Percentiles rank a stretch among this genome's conserved stretches.
phyloP scores from a whole-genome alignment of 2,797 vertebrate species.

The Sandelia bainsii region DNA sequence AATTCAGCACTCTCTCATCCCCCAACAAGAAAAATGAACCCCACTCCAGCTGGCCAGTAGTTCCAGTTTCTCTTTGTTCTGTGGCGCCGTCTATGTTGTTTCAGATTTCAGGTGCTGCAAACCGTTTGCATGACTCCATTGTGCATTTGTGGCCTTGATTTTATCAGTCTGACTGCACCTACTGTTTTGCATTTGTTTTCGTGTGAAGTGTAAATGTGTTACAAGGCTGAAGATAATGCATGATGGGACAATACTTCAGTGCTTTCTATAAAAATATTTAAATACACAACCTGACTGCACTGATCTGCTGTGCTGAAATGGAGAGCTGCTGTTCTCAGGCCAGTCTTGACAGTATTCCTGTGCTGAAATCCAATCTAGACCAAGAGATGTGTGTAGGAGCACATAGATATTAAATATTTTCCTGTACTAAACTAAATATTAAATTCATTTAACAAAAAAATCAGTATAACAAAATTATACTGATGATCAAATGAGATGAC shows the following conservation, averaged over 20 bases:
- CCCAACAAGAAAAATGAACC: slow-evolving; percentile 39
- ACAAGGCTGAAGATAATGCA: slow-evolving; percentile 10
- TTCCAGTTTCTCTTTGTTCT: slow-evolving; percentile 68
- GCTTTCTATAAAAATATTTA: slow-evolving; percentile 41
- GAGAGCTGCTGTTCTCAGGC: slow-evolving; percentile 6
- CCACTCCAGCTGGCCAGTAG: slow-evolving; percentile 33
- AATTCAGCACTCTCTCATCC: slow-evolving; percentile 42
- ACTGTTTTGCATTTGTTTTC: slow-evolving; percentile 36
- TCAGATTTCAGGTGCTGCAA: slow-evolving; percentile 71
- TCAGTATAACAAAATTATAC: background rate
- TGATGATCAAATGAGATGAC: background rate
- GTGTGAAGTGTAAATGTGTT: slow-evolving; percentile 29
- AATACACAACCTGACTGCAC: slow-evolving; percentile 12
- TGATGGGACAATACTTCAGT: slow-evolving; percentile 16
- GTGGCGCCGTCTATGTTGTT: slow-evolving; percentile 74
- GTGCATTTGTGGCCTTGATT: slow-evolving; percentile 53
- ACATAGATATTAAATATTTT: background rate
- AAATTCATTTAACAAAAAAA: background rate
- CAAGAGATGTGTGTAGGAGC: background rate
- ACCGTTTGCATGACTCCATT: slow-evolving; percentile 59
- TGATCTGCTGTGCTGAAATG: slow-evolving; percentile 18
- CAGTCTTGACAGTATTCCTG: background rate
- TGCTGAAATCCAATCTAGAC: background rate
- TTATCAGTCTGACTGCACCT: slow-evolving; percentile 50
- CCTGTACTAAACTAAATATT: background rate